A percentile compares a stretch with the other conserved stretches of the same genome.
These are phyloP conservation scores for Hippopotamyrus pictus DNA, from an alignment of 2,797 vertebrate species.

Conservation along the genomic window DNA sequence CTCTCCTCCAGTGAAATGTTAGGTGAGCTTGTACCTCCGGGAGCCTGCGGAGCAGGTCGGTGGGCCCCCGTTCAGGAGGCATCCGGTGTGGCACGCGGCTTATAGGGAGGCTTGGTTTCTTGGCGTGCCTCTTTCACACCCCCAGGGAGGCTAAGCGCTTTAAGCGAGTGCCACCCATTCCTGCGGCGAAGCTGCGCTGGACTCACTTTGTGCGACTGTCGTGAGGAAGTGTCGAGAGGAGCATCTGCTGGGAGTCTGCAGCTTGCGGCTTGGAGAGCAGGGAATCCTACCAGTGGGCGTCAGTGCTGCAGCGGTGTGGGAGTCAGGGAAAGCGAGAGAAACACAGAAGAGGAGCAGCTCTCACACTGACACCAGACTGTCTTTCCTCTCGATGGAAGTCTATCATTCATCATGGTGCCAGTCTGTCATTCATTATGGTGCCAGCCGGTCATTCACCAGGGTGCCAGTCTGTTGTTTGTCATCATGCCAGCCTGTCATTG, in stretches of 20 bases:
- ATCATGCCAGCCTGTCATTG: not conserved
- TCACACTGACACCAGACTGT: not conserved
- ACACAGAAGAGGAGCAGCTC: not conserved
- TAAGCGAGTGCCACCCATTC: not conserved
- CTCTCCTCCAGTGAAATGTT: not conserved
- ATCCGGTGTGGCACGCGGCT: not conserved
- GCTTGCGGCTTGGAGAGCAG: not conserved
- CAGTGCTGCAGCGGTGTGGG: not conserved
- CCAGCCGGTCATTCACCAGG: not conserved
- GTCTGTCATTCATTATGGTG: not conserved
- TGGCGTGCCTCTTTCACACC: not conserved
- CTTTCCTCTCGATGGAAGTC: not conserved
- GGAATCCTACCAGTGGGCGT: not conserved
- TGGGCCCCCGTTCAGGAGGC: not conserved
- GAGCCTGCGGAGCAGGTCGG: not conserved
- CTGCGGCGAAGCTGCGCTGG: not conserved
- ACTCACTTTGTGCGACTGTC: not conserved
- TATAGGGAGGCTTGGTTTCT: not conserved
- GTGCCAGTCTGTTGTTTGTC: not conserved
- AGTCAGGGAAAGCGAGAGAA: not conserved
- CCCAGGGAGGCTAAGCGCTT: slow-evolving; percentile 1
- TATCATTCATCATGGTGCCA: not conserved
- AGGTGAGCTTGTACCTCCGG: not conserved
- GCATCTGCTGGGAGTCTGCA: not conserved
- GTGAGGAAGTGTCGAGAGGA: not conserved